Evolutionary conservation across 2,888 invertebrate genomes (phyloP).

Genomic region (Agrenia bidenticulata): DNA sequence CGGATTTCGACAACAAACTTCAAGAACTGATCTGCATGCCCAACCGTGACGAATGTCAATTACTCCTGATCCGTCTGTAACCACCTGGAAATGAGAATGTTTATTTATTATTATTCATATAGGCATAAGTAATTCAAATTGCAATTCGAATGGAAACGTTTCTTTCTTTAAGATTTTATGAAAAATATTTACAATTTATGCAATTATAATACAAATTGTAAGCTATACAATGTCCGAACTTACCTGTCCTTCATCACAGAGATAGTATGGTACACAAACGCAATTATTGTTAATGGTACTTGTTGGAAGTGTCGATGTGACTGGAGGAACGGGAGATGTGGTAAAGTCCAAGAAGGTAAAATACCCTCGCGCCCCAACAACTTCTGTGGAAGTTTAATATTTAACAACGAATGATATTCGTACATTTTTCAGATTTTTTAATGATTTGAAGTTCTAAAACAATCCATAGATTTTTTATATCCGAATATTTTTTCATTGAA

Average conservation of each 20-base stretch:
- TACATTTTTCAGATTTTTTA: too few species aligned
- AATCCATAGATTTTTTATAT: too few species aligned
- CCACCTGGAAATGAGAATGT: slow-evolving; percentile 43
- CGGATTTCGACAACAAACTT: slow-evolving; percentile 50
- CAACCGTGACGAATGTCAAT: slow-evolving; percentile 44
- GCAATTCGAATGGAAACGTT: too few species aligned
- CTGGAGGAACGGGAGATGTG: slow-evolving; percentile 16
- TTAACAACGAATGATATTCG: too few species aligned
- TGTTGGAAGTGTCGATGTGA: neutral
- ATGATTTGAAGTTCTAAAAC: too few species aligned
- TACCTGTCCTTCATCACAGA: slow-evolving; percentile 51
- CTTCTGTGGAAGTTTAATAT: too few species aligned
- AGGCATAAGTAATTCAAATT: too few species aligned
- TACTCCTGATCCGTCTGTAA: slow-evolving; percentile 35
- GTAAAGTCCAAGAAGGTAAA: slow-evolving; percentile 35
- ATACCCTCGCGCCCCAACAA: slow-evolving; percentile 26
- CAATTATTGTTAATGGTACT: slow-evolving; percentile 25
- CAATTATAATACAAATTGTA: neutral
- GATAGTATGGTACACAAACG: slow-evolving; percentile 51
- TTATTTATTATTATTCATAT: too few species aligned
- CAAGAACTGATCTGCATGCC: slow-evolving; percentile 44
- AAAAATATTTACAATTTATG: neutral
- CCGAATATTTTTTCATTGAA: too few species aligned
- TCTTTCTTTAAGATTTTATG: too few species aligned
- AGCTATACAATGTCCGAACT: neutral